Base-by-base conservation (phyloP, 2,797 vertebrate species). In the Aeoliscus strigatus region DNA sequence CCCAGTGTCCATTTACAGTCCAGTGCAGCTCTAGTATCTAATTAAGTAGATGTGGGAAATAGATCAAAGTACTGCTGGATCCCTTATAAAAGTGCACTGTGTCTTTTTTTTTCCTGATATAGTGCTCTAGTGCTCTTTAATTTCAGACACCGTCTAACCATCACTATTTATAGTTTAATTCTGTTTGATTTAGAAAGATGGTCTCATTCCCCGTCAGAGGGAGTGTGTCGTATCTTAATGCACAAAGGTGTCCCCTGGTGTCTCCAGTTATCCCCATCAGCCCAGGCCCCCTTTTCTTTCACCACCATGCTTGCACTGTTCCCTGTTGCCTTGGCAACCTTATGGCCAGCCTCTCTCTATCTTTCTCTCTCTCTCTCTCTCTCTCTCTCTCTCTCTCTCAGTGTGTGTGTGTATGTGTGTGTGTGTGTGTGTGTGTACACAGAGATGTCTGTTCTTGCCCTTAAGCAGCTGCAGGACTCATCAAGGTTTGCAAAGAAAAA, bases 301-400 rank as follows among this genome's bases (percentile, higher is more conserved):
- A 66, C 63, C 53, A 67, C 78, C 73, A 74, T 70, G 71, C 61
- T 59, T 74, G 56, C 72, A 78, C 79, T 79, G 75, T 80, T 81
- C 81, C 54, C 73, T 77, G 83, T 86, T 83, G 74, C 82, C 79
- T 53, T 83, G 81, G 77, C 75, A 84, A 85, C 84, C 70, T 66
- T 67, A 45, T 4, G 57, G 76, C 70, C 67, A 70, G 69, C 36
- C 64, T 72, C 68, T 60, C 61, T 42, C 60, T 69, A 47, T 45
- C 45, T 27, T 40, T 37, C 36, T 29, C 34, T 40, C 36, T 34
- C 21, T 40, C 27, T 40, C 26, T 34, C 42, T 39, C 39, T 31
- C 27, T 35, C 30, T 33, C 36, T 39, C 28, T 54, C 38, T 45
- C 43, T 48, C 35, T 33, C 42, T 52, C 45, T 48, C 34, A n/a